Conservation (phyloP, 92 coral and sea anemone genomes). For the Bergia sp. region DNA sequence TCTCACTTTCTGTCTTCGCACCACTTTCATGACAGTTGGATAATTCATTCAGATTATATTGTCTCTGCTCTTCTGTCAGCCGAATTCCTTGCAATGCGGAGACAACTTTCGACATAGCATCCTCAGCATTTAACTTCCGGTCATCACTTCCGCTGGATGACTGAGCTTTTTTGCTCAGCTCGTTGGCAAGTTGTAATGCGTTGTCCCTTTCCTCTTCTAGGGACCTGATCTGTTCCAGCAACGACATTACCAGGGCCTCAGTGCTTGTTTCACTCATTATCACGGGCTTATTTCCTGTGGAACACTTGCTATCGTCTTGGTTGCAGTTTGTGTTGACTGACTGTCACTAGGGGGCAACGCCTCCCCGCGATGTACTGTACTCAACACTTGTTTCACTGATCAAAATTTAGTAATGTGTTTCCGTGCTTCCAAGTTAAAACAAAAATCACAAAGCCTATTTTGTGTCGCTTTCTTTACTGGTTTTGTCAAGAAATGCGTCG, state of each 20-base stretch:
- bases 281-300: background rate
- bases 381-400: background rate
- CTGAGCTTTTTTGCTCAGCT: conserved; percentile 42
- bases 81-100: conserved; percentile 81
- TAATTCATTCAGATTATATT: conserved; percentile 72
- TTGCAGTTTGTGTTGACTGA: background rate
- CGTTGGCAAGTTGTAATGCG: conserved; percentile 70
- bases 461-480: background rate
- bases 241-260: conserved; percentile 78
- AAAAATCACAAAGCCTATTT: background rate
- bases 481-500: background rate
- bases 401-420: background rate
- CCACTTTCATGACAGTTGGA: conserved; percentile 46
- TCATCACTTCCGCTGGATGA: conserved; percentile 2
- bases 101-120: conserved; percentile 56
- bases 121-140: conserved; percentile 42
- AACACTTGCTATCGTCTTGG: background rate
- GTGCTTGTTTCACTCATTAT: conserved; percentile 71
- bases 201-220: conserved; percentile 82
- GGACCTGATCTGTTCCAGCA: conserved; percentile 80
- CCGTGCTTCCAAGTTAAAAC: background rate
- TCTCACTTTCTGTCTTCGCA: background rate
- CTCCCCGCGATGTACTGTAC: background rate
- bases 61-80: conserved; percentile 85
- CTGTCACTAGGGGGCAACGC: conserved; percentile 14